Conservation (phyloP, 2,797 vertebrate species). For the Enteromius paludinosus region DNA sequence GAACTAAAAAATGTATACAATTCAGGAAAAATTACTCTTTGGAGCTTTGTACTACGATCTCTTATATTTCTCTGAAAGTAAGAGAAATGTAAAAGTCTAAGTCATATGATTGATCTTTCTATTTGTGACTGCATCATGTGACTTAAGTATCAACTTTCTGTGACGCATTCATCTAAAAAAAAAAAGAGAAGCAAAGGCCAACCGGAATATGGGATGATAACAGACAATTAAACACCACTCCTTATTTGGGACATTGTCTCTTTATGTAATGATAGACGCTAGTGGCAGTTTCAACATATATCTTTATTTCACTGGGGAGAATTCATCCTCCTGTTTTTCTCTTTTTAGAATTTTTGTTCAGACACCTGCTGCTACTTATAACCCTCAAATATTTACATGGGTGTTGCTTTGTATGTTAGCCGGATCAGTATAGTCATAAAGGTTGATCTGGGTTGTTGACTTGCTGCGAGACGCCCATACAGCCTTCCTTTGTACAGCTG, state of each 20-base stretch:
- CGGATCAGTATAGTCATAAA: constrained; percentile 4
- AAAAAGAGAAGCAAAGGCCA: background rate
- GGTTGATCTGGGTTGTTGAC: background rate
- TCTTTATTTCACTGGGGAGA: background rate
- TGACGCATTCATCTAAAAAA: background rate
- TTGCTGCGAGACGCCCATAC: background rate
- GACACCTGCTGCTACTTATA: constrained; percentile 60
- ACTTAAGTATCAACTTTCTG: constrained; percentile 48
- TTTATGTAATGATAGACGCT: constrained; percentile 14
- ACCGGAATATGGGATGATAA: background rate
- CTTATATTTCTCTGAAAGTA: background rate
- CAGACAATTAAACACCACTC: background rate
- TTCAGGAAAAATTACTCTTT: background rate
- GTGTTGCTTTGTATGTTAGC: constrained; percentile 57
- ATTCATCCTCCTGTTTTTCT: background rate
- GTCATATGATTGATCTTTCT: constrained; percentile 70
- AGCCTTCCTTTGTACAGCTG: constrained; percentile 15
- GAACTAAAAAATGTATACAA: background rate
- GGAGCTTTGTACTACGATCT: background rate
- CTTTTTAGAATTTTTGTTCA: constrained; percentile 49
- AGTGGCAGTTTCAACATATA: background rate
- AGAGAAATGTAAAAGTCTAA: constrained; percentile 5
- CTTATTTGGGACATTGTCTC: constrained; percentile 1
- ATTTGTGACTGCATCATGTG: constrained; percentile 66
- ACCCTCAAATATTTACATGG: constrained; percentile 78